A percentile compares a stretch with the other conserved stretches of the same genome.
Conservation (phyloP, 2,888 invertebrate genomes). For the Stegana nigrithorax region DNA sequence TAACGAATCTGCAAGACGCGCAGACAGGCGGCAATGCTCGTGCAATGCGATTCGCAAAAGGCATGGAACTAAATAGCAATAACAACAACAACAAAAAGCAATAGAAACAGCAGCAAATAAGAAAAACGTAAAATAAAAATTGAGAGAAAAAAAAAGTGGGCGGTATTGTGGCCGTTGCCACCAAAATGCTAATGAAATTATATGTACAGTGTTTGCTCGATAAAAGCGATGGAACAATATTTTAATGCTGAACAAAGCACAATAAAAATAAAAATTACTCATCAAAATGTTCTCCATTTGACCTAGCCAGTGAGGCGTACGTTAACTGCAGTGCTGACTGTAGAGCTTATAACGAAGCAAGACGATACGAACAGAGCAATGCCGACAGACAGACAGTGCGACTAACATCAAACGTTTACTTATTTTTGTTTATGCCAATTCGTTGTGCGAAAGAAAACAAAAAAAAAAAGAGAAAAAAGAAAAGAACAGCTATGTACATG, state of each 20-base stretch:
- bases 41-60: too few species aligned
- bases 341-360: too few species aligned
- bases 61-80: not conserved
- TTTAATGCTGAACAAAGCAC: not conserved
- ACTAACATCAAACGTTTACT: too few species aligned
- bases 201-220: not conserved
- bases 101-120: not conserved
- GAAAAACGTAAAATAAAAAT: not conserved
- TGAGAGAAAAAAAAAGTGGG: conserved; percentile 5
- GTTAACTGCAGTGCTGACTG: too few species aligned
- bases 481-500: too few species aligned
- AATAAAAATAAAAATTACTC: not conserved
- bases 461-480: not conserved
- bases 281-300: not conserved
- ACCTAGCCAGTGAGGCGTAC: not conserved
- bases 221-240: too few species aligned
- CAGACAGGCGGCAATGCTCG: not conserved
- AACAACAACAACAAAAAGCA: not conserved
- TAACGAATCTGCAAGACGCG: not conserved
- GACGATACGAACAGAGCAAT: too few species aligned
- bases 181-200: conserved; percentile 14
- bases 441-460: too few species aligned
- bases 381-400: too few species aligned
- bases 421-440: too few species aligned
- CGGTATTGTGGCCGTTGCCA: not conserved